Evolutionary conservation across 2,888 invertebrate genomes (phyloP).

Genomic region (Entomobrya proxima): DNA sequence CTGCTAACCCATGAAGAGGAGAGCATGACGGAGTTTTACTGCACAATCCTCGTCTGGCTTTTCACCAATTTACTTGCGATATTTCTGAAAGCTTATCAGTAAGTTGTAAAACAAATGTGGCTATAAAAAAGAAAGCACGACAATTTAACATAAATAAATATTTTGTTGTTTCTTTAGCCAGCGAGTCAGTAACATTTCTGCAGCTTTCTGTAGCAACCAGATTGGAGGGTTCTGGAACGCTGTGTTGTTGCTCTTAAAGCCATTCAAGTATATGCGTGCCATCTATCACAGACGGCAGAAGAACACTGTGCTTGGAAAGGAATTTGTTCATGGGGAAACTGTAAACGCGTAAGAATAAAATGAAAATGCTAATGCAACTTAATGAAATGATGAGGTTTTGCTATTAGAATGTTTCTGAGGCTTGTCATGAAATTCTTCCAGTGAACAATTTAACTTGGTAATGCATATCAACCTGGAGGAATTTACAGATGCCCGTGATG

Average conservation of each 20-base stretch:
- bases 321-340: slow-evolving; percentile 20
- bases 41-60: too few species aligned
- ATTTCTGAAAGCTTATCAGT: too few species aligned
- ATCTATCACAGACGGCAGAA: not conserved
- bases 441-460: not conserved
- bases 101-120: too few species aligned
- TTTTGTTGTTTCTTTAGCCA: not conserved
- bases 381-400: not conserved
- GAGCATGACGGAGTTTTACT: too few species aligned
- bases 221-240: not conserved
- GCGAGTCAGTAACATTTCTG: not conserved
- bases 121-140: too few species aligned
- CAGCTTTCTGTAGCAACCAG: not conserved
- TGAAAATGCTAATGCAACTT: not conserved
- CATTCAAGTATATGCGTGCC: not conserved
- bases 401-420: too few species aligned
- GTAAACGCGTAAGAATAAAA: slow-evolving; percentile 6
- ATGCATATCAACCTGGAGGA: not conserved
- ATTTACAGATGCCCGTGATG: slow-evolving; percentile 26
- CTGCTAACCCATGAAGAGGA: too few species aligned
- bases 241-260: slow-evolving; percentile 2
- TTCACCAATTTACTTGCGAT: too few species aligned
- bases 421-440: not conserved
- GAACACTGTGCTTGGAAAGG: not conserved
- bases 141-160: too few species aligned